Base-by-base conservation (phyloP, 2,797 vertebrate species). In the Sylvia borin region DNA sequence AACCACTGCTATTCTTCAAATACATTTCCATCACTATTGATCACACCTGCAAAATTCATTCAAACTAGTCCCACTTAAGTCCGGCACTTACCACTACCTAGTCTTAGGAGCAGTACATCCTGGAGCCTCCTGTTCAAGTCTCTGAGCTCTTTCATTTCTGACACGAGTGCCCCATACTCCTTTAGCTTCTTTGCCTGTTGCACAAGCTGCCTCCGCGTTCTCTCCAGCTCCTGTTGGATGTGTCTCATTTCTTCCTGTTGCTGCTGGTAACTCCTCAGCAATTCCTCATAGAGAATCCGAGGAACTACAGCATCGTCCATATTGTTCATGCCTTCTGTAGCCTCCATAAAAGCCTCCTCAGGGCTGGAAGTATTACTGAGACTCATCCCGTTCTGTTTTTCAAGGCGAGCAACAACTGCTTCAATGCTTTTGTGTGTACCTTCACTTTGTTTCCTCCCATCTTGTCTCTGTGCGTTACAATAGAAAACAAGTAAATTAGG, bases 101-200 rank as follows among this genome's bases (percentile, higher is more conserved):
- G 97, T 97, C 99, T 98, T 97, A 99, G 99, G 92, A 99, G 99
- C 93, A 99, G 98, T 92, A 99, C 99, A 32, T 99, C 99, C 97
- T 99, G 99, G 93, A 99, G 98, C 93, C 99, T 98, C 96, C 99
- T 98, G 98, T 99, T 99, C 98, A 99, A 99, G 98, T 99, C 99
- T 42, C 99, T 98, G 96, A 99, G 98, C 97, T 99, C 99, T 97
- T 99, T 99, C 97, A 99, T 99, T 98, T 99, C 99, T 25, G 99
- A 99, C 96, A 99, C 98, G 94, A 99, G 98, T 78, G 99, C 99
- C 95, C 99, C 99, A 54, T 99, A 99, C 96, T 99, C 99, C 97
- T 99, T 99, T 53, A 99, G 98, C 97, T 99, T 99, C 98, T 99
- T 99, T 96, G 99, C 99, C 97, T 99, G 99, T 95, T 99, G 99